Conservation (phyloP, 2,113 vertebrate species). For the Colaptes auratus region DNA sequence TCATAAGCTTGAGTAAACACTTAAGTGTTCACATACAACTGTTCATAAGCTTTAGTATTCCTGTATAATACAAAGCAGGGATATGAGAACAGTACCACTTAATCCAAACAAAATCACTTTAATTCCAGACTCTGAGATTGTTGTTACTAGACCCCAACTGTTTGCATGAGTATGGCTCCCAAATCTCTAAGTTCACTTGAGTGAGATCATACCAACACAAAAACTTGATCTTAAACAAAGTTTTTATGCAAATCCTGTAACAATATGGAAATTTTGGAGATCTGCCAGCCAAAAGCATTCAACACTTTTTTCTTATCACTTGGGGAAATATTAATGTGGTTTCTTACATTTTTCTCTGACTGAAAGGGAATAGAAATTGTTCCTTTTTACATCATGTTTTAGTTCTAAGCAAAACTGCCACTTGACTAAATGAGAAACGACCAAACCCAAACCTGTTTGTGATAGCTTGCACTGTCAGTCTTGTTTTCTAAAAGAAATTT, state of each 20-base stretch:
- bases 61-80: accelerated
- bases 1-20: neutral
- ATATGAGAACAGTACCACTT: neutral
- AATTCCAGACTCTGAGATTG: neutral
- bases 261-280: neutral
- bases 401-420: neutral
- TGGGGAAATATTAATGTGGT: neutral
- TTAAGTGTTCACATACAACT: neutral
- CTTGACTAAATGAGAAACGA: neutral
- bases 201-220: slow-evolving; percentile 31
- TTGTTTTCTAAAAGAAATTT: slow-evolving; percentile 9
- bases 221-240: neutral
- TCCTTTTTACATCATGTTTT: neutral
- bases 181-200: neutral
- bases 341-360: neutral
- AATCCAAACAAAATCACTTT: neutral
- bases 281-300: neutral
- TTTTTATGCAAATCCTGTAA: slow-evolving; percentile 10
- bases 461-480: neutral
- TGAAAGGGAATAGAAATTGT: neutral
- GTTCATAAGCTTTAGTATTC: neutral
- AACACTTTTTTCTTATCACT: neutral
- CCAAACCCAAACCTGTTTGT: neutral
- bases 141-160: neutral
- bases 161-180: neutral